A percentile compares a stretch with the other conserved stretches of the same genome.
Evolutionary conservation across 2,113 vertebrate genomes (phyloP).

Genomic region (Rhinopomastus cyanomelas): DNA sequence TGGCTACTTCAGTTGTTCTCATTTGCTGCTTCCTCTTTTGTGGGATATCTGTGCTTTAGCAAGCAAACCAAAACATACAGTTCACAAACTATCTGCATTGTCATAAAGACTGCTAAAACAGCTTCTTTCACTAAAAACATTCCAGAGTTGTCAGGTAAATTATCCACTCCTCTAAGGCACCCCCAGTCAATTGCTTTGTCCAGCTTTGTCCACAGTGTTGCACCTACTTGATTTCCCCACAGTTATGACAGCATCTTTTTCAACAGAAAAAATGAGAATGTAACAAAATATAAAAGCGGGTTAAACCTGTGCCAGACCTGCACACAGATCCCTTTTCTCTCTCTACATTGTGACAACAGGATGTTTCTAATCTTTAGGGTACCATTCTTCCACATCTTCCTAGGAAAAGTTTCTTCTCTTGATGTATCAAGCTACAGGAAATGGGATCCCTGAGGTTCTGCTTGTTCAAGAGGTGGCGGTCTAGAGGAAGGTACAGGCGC

Average conservation of each 20-base stretch:
- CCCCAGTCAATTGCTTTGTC: neutral
- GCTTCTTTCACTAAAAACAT: neutral
- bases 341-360: neutral
- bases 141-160: neutral
- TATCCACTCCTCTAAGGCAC: neutral
- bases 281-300: neutral
- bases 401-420: neutral
- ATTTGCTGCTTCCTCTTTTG: neutral
- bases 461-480: neutral
- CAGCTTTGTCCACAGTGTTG: neutral
- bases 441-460: neutral
- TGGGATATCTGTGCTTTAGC: neutral
- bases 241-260: neutral
- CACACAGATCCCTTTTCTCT: neutral
- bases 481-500: neutral
- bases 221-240: neutral
- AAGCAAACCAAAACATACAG: neutral
- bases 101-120: neutral
- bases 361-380: neutral
- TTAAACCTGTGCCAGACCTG: neutral
- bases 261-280: neutral
- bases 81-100: neutral
- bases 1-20: neutral
- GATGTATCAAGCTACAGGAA: neutral
- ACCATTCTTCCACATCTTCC: neutral